These are phyloP conservation scores for Drosophila miranda DNA, from an alignment of 1,140 invertebrate species.

Conservation along the genomic window DNA sequence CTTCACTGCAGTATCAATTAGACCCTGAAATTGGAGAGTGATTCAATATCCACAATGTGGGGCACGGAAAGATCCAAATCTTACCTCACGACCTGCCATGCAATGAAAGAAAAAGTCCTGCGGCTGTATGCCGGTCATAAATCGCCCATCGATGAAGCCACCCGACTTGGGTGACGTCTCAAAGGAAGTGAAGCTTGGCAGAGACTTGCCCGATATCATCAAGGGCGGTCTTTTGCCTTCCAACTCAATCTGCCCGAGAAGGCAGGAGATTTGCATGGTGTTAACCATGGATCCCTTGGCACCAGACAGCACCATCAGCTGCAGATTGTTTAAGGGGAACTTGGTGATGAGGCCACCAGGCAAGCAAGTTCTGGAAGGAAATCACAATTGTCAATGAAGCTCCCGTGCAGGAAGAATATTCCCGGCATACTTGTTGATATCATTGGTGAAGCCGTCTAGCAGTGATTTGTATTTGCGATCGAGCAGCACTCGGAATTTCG, in stretches of 20 bases:
- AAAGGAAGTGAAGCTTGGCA: conserved; percentile 96
- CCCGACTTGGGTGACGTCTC: conserved; percentile 96
- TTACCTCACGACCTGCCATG: conserved; percentile 98
- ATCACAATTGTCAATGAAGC: neutral
- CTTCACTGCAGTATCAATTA: conserved; percentile 93
- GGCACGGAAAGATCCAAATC: neutral
- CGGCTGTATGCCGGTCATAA: conserved; percentile 98
- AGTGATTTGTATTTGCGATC: conserved; percentile 94
- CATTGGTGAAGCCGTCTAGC: conserved; percentile 93
- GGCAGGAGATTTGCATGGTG: conserved; percentile 98
- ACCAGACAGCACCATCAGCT: conserved; percentile 98
- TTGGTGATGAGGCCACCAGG: conserved; percentile 91
- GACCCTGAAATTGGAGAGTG: conserved; percentile 82
- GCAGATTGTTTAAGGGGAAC: conserved; percentile 98
- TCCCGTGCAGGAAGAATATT: neutral
- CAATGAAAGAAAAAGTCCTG: conserved; percentile 99
- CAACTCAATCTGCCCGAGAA: conserved; percentile 98
- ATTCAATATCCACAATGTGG: conserved; percentile 3
- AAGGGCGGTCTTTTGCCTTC: conserved; percentile 98
- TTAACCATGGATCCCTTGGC: conserved; percentile 99
- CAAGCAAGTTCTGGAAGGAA: conserved; percentile 85
- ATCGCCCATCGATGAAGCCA: conserved; percentile 97
- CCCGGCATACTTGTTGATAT: conserved; percentile 89
- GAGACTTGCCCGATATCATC: conserved; percentile 94
- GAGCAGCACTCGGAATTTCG: conserved; percentile 89